Evolutionary conservation across 2,888 invertebrate genomes (phyloP), one percentile per base, ranked within the genome.

Genomic region (Drosophila mercatorum): DNA sequence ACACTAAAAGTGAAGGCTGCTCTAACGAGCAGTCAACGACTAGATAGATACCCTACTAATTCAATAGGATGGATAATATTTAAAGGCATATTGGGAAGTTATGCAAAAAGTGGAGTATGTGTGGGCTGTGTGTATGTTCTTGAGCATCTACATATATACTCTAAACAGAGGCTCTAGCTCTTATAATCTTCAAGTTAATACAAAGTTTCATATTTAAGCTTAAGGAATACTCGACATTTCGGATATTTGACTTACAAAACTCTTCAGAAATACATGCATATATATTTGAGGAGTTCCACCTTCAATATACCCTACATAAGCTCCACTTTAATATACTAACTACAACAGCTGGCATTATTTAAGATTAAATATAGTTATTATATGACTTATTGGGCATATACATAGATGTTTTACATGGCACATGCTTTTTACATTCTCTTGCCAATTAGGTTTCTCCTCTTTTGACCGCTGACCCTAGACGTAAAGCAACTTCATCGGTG

Each of bases 401-500:
- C 17, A 17, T 34, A 34, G 5, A 34, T 34, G 31, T 34, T 34
- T 31, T 31, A 31, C 31, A 31, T 31, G 31, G 6, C 31, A 6
- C 31, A 31, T 31, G 31, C 61, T 51, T 17, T 43, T 60, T 38
- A 66, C 34, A 64, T 44, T 43, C 17, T 38, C 59, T 49, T 26
- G 60, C 69, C 79, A 81, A 83, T 84, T 78, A 75, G 56, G 61
- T 43, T 52, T 2, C 40, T 28, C 3, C 46, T 7, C 31, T 46
- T 26, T 22, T 55, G 40, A 65, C 64, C 80, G 63, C 47, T 78
- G 83, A 80, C 80, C 83, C 83, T 62, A 73, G 55, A 79, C 79
- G 63, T 72, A 64, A 65, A 78, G 74, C 72, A 80, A 74, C 78
- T 83, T 85, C 78, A 83, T 72, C 83, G 81, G 71, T 72, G 83